Conservation (phyloP, 2,888 invertebrate genomes). For the Troilus luridus region DNA sequence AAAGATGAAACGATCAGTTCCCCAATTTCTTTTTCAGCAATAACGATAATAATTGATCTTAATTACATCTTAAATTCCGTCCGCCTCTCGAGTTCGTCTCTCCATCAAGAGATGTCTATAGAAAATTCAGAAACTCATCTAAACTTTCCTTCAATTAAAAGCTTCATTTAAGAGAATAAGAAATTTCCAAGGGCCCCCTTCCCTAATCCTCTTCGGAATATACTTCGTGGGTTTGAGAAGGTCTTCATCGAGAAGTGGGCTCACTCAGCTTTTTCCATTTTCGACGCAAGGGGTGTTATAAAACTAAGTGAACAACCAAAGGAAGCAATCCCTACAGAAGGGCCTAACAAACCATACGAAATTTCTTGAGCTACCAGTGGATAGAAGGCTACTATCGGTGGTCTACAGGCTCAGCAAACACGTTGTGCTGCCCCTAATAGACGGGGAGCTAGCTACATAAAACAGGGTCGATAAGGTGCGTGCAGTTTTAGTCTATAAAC, state of each 20-base stretch:
- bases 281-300: not conserved
- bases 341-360: not conserved
- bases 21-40: not conserved
- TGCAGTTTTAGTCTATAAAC: too few species aligned
- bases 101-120: not conserved
- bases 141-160: conserved; percentile 53
- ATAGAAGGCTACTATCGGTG: conserved; percentile 2
- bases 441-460: too few species aligned
- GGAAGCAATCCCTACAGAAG: not conserved
- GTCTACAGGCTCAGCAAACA: not conserved
- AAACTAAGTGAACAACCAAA: not conserved
- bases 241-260: not conserved
- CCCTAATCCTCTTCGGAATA: not conserved
- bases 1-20: not conserved
- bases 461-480: too few species aligned
- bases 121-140: conserved; percentile 53
- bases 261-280: not conserved
- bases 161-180: conserved; percentile 49
- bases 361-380: not conserved
- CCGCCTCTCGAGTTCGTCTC: not conserved
- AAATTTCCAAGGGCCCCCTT: conserved; percentile 2
- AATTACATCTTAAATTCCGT: conserved; percentile 2
- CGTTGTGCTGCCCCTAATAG: not conserved
- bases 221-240: not conserved
- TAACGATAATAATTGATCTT: conserved; percentile 22